Evolutionary conservation across 1,140 invertebrate genomes (phyloP), one percentile per base, ranked within the genome.

Genomic region (Hormaphis cornu): DNA sequence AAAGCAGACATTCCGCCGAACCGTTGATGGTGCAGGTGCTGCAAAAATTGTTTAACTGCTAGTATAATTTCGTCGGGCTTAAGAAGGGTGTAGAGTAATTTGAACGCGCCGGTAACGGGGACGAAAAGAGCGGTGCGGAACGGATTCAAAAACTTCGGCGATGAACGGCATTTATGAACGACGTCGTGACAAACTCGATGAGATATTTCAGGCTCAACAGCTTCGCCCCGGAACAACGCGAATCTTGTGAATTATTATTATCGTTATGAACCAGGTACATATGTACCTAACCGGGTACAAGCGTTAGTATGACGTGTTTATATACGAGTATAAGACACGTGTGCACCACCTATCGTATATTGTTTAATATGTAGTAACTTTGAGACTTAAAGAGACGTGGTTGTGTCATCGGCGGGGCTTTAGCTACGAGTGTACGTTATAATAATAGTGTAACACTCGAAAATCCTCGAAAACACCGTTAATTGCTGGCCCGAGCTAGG

Each of bases 121-220:
- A 22, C 16, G 24, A 28, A n/a, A 24, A 24, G 18, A 40, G 24
- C 2, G 37, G 14, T 8, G 30, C 7, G 7, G 14, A 40, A 2
- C 28, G 56, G 56, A 42, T 42, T 61, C 40, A 28, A 61, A 61
- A 61, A 44, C 40, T 61, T 61, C 22, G 24, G 16, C 1, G 16
- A 18, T 44, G 58, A 37, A 14, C 37, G 37, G 42, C 42, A 63
- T 63, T 63, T 48, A 63, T n/a, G n/a, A n/a, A n/a, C n/a, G n/a
- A n/a, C n/a, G n/a, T 48, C 24, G 59, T 63, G 59, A 63, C 59
- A 63, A 63, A 63, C 59, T 63, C 42, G 59, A 30, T 22, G 40
- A 63, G 59, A 63, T 63, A 63, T 63, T 48, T 63, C 59, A 63
- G 48, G 59, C 59, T 63, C 59, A 63, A 63, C 12, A 44, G 37